These are phyloP conservation scores for Pandemis corylana DNA, from an alignment of 2,888 invertebrate genomes.

Conservation along the genomic window DNA sequence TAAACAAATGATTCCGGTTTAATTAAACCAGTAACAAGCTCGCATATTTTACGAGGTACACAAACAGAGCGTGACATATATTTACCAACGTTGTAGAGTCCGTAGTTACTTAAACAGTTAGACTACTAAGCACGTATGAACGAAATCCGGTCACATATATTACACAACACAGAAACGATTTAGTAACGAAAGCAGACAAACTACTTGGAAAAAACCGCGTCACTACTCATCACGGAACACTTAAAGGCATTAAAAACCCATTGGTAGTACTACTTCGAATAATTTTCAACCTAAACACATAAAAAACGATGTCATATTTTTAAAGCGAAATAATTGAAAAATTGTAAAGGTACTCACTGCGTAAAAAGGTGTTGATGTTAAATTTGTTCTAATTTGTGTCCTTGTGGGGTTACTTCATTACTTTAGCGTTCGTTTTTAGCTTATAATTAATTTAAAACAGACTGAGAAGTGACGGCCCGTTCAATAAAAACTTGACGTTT, in stretches of 20 bases:
- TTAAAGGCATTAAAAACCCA: conserved; percentile 21
- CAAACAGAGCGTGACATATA: conserved; percentile 29
- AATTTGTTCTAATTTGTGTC: conserved; percentile 22
- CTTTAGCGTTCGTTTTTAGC: conserved; percentile 36
- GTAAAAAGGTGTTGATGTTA: conserved; percentile 26
- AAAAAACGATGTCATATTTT: conserved; percentile 23
- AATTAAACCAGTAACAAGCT: neutral
- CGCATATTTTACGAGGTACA: conserved; percentile 1
- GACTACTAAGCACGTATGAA: conserved; percentile 8
- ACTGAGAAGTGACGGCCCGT: conserved; percentile 31
- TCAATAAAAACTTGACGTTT: conserved; percentile 39
- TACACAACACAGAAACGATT: conserved; percentile 15
- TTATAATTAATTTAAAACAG: conserved; percentile 41
- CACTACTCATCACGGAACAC: conserved; percentile 19
- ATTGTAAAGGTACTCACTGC: conserved; percentile 26
- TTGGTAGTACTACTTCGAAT: conserved; percentile 1
- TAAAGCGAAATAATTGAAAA: conserved; percentile 15
- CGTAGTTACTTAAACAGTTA: conserved; percentile 14
- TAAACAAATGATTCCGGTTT: neutral
- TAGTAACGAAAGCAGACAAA: neutral
- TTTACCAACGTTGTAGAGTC: conserved; percentile 14
- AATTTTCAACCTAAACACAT: conserved; percentile 19
- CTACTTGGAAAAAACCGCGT: conserved; percentile 16
- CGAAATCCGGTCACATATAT: conserved; percentile 15
- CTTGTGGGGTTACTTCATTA: conserved; percentile 37